Evolutionary conservation across 2,797 vertebrate genomes (phyloP).

Genomic region (Siniperca obscura): DNA sequence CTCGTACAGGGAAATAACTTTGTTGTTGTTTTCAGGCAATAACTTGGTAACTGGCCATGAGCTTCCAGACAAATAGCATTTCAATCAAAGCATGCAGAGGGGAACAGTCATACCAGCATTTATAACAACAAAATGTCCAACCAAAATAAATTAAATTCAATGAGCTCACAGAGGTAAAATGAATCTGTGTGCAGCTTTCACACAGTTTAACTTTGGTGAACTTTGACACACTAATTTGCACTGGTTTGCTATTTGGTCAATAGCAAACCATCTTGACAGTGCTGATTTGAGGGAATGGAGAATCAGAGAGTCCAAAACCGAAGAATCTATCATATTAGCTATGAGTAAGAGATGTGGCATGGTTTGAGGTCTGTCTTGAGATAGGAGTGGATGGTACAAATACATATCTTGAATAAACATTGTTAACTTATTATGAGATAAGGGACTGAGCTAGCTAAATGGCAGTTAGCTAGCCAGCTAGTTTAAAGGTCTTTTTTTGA

Average conservation of each 20-base stretch:
- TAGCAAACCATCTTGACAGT: neutral
- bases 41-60: slow-evolving; percentile 33
- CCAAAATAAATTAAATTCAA: neutral
- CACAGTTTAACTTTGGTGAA: neutral
- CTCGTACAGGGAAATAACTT: slow-evolving; percentile 46
- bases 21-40: slow-evolving; percentile 34
- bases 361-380: neutral
- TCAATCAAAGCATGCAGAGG: slow-evolving; percentile 23
- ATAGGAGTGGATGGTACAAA: neutral
- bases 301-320: neutral
- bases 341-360: neutral
- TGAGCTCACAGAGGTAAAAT: neutral
- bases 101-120: neutral
- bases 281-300: neutral
- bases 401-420: neutral
- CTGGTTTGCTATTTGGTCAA: neutral
- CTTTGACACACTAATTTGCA: neutral
- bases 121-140: neutral
- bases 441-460: neutral
- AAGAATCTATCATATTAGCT: neutral
- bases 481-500: neutral
- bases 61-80: slow-evolving; percentile 19
- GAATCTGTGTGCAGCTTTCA: neutral
- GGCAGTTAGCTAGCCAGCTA: neutral
- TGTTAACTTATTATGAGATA: neutral